Evolutionary conservation across 2,888 invertebrate genomes (phyloP).

Genomic region (Tigriopus californicus): DNA sequence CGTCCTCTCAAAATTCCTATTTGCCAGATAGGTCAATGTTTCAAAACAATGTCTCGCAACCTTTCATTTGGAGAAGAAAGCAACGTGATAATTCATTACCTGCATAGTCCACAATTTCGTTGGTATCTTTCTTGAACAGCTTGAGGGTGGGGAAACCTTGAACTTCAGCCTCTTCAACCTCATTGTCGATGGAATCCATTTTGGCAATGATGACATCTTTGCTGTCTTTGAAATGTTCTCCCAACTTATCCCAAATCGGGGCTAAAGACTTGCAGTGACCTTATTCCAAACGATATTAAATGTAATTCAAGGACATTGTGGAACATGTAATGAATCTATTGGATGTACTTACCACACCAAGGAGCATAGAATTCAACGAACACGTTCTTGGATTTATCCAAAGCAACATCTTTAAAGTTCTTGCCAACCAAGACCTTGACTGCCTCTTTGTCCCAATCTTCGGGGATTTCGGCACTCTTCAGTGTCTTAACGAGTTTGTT

Average conservation of each 20-base stretch:
- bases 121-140: conserved; percentile 76
- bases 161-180: conserved; percentile 85
- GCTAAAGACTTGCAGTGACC: conserved; percentile 17
- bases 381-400: conserved; percentile 69
- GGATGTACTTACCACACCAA: conserved; percentile 39
- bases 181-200: conserved; percentile 95
- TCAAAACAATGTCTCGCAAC: too few species aligned
- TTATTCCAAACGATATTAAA: neutral
- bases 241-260: conserved; percentile 1
- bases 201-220: conserved; percentile 77
- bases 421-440: conserved; percentile 82
- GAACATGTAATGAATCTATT: neutral
- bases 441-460: conserved; percentile 87
- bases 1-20: too few species aligned
- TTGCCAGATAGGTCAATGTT: too few species aligned
- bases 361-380: conserved; percentile 98
- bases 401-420: conserved; percentile 85
- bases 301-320: neutral
- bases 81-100: neutral
- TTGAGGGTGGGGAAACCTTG: conserved; percentile 86
- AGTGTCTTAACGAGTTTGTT: neutral
- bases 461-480: conserved; percentile 49
- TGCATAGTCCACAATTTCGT: conserved; percentile 34
- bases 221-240: conserved; percentile 3
- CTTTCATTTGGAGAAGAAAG: too few species aligned